Evolutionary conservation across 2,888 invertebrate species (phyloP), one percentile per base, ranked within the genome.

Genomic region (Lissonota sp.): DNA sequence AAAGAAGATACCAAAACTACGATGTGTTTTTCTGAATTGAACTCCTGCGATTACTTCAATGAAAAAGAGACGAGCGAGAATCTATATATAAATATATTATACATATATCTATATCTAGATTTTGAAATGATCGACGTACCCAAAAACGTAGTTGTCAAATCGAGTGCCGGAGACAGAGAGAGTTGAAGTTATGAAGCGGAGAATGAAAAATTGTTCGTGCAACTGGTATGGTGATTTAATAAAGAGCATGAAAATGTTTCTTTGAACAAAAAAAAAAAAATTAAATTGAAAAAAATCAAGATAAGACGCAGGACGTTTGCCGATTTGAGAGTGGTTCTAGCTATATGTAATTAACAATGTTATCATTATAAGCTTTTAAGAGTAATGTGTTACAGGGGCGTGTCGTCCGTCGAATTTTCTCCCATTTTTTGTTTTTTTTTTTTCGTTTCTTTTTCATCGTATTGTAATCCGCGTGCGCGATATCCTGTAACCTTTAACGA

Each of bases 281-380:
- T 79, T 62, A 84, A 57, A 12, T 10, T 66, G 66, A 37, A 49
- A 39, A 57, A 57, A 49, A 51, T 58, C 53, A 66, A 78, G 63
- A 83, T 58, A 76, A 80, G 80, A 84, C 85, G 84, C 86, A 78
- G 84, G 84, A 84, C 83, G 84, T 85, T 86, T 79, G 79, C 69
- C 80, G 84, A 84, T 62, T 83, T 66, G 83, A 71, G 40, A 76
- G 66, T 83, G 77, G 64, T 76, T 82, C 71, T 70, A 82, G 79
- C 79, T 80, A 76, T 80, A 72, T 80, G 76, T 77, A 72, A 80
- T 75, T 55, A 60, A 73, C 67, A 49, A 64, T 84, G 82, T 82
- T 82, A 84, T 80, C 58, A 82, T 75, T 74, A 78, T 79, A 77
- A 82, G 82, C 83, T 85, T 84, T 84, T 79, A 83, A 75, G 66